These are phyloP conservation scores for Neomonachus schauinslandi DNA, from an alignment of 2,113 vertebrate species.

Conservation along the genomic window DNA sequence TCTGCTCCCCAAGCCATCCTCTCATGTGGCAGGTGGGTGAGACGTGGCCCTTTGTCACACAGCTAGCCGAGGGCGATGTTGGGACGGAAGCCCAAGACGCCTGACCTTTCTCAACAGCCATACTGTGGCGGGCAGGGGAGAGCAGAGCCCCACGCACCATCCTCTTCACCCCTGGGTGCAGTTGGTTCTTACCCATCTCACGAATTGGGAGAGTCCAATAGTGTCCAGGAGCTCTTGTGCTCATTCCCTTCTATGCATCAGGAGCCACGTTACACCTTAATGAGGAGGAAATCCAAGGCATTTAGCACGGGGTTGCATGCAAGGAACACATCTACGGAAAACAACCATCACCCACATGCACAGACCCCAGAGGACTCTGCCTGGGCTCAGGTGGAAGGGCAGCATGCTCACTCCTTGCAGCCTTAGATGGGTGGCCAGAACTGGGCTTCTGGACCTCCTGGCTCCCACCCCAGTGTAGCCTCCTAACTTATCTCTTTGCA, in stretches of 20 bases:
- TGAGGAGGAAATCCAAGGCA: neutral
- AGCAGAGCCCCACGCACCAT: fast-evolving
- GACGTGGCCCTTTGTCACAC: neutral
- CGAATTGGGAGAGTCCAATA: neutral
- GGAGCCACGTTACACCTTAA: neutral
- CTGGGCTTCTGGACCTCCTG: neutral
- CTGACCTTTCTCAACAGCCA: neutral
- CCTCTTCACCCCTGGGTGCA: fast-evolving
- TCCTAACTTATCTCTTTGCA: neutral
- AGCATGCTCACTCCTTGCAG: fast-evolving
- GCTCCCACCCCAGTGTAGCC: neutral
- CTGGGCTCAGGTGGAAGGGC: fast-evolving
- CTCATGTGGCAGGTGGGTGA: neutral
- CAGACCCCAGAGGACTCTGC: neutral
- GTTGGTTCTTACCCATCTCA: neutral
- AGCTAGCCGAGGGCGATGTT: neutral
- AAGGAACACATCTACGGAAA: neutral
- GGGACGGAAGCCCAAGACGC: neutral
- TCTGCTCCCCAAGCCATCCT: neutral
- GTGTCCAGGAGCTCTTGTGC: neutral
- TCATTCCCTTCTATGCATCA: fast-evolving
- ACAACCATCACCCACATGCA: fast-evolving
- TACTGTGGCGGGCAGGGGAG: fast-evolving
- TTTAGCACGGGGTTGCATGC: neutral
- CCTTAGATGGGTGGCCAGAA: neutral